Evolutionary conservation across 2,797 vertebrate genomes (phyloP), one percentile per base, ranked within the genome.

Genomic region (Tamandua tetradactyla): DNA sequence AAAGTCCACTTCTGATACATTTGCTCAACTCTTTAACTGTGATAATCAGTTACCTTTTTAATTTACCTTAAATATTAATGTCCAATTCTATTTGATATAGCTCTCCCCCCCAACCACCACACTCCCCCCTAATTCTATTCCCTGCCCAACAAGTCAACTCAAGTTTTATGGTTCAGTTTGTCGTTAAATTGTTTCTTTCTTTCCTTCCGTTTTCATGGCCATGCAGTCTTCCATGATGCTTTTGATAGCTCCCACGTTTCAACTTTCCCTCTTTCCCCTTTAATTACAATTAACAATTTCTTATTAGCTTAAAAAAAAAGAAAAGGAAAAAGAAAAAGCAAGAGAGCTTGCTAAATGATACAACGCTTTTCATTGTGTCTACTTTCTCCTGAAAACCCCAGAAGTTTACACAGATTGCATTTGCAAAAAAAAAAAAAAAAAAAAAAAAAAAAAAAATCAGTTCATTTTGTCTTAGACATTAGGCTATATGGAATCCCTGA

Each of bases 301-400:
- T 87, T 78, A 59, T 78, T 90, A 89, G 61, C 18, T 40, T 76
- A 13, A 84, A 87, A 94, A 81, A 44, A n/a, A 20, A 68, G 66
- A n/a, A n/a, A n/a, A n/a, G n/a, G n/a, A n/a, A n/a, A n/a, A n/a
- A n/a, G n/a, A 32, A 61, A n/a, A 22, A 23, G 25, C 42, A 55
- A 61, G 5, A 4, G 61, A 87, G 35, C 23, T 90, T 61, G 14
- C 55, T 76, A 61, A 72, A 3, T 55, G 49, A 88, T 62, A 35
- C 13, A 55, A 42, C 10, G 66, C 22, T 75, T 75, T 74, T 25
- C 13, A 57, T 14, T 20, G 23, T 44, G 27, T 76, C 15, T 44
- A 18, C 40, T 85, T 76, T 55, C 52, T 59, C 13, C 62, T 37
- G 57, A 91, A 93, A 64, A 2, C 37, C 69, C 55, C 20, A 20